Base-by-base conservation (phyloP, 2,797 vertebrate species). In the Linurgus olivaceus region DNA sequence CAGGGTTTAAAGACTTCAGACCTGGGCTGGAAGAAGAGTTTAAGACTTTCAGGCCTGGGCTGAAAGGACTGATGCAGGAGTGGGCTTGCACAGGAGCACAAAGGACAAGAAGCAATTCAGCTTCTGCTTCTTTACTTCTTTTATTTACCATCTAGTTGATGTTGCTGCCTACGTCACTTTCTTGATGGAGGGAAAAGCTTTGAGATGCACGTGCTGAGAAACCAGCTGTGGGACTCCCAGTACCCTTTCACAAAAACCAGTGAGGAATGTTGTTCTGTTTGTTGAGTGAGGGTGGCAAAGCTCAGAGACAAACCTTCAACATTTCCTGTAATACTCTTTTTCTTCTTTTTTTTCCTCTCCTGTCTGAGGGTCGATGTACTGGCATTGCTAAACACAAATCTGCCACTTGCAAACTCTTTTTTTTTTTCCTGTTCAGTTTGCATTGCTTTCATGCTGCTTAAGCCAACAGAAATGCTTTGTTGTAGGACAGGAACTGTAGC, bases 1-100 rank as follows among this genome's bases (percentile, higher is more conserved):
- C 79, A 70, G 79, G 58, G 37, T 72, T 88, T 93, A 78, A 81
- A 68, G 76, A 10, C 31, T 68, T 84, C 79, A 65, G 57, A 33
- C 33, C 35, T 62, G 21, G 47, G 16, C 75, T 91, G 66, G 37
- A 78, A 68, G 67, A 68, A 51, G 50, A 90, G 70, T 25, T 94
- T 83, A 86, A 65, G 73, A 9, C 31, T 62, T 86, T 21, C 79
- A 58, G 58, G 29, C 33, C 35, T 66, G 24, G 44, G 13, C 70
- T 94, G 63, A 29, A 73, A 65, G 19, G 54, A 51, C 44, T 31
- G 23, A 18, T 61, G 48, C 18, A 45, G 58, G 38, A 88, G 8
- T 52, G 29, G 10, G 5, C 70, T 84, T 3, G 3, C 15, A 7
- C 37, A 38, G 68, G 58, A 88, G 31, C 7, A 6, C 0, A 0